phyloP scores from a whole-genome alignment of 2,797 vertebrate genomes.

The Rhinatrema bivittatum region DNA sequence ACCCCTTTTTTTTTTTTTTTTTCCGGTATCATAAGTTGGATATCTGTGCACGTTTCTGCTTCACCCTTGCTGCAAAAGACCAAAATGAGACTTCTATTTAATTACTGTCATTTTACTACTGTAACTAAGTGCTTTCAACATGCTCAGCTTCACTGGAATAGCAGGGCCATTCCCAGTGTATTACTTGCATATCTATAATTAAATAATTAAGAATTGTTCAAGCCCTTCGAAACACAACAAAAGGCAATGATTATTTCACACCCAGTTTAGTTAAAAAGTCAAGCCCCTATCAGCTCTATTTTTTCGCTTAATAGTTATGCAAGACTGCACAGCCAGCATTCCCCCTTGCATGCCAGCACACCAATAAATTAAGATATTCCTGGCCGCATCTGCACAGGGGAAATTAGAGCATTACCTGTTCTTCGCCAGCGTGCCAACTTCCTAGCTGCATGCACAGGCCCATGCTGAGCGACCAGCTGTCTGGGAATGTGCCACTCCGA shows the following conservation, averaged over 20 bases:
- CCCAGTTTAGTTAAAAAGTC: slow-evolving; percentile 58
- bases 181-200: slow-evolving; percentile 63
- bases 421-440: slow-evolving; percentile 73
- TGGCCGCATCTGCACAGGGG: slow-evolving; percentile 79
- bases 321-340: slow-evolving; percentile 63
- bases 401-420: slow-evolving; percentile 82
- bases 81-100: slow-evolving; percentile 52
- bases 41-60: slow-evolving; percentile 31
- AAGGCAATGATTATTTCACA: slow-evolving; percentile 58
- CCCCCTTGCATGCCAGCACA: slow-evolving; percentile 74
- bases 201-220: slow-evolving; percentile 69
- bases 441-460: slow-evolving; percentile 68
- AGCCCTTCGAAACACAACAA: slow-evolving; percentile 66
- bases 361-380: slow-evolving; percentile 86
- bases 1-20: slow-evolving; percentile 37
- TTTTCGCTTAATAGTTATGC: slow-evolving; percentile 67
- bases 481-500: slow-evolving; percentile 72
- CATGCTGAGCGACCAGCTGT: slow-evolving; percentile 83
- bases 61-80: slow-evolving; percentile 32
- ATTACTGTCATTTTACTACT: slow-evolving; percentile 57
- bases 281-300: slow-evolving; percentile 59
- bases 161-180: slow-evolving; percentile 60
- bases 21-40: too few species aligned
- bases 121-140: slow-evolving; percentile 63
- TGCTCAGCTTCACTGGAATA: slow-evolving; percentile 60